Evolutionary conservation across 2,113 vertebrate genomes (phyloP).

Genomic region (Scalopus aquaticus): DNA sequence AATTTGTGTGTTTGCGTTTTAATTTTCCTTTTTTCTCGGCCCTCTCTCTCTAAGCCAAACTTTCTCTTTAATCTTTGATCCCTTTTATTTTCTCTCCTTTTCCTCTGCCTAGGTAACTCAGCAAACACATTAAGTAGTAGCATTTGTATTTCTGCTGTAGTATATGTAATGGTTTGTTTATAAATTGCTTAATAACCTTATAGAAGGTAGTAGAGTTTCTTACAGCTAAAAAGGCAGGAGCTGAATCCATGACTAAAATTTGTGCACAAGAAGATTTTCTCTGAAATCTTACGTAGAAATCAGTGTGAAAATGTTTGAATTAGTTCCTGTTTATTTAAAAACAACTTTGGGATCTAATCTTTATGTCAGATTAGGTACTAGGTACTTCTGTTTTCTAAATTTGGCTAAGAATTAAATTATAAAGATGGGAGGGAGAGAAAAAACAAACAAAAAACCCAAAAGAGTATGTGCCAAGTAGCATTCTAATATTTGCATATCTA

Average conservation of each 20-base stretch:
- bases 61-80: neutral
- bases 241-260: neutral
- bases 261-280: neutral
- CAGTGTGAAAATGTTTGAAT: neutral
- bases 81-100: neutral
- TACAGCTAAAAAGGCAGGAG: neutral
- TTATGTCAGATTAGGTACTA: neutral
- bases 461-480: neutral
- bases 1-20: neutral
- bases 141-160: neutral
- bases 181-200: neutral
- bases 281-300: neutral
- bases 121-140: neutral
- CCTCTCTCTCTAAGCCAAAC: neutral
- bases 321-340: constrained; percentile 34
- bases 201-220: neutral
- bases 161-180: neutral
- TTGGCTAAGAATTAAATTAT: constrained; percentile 9
- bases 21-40: constrained; percentile 24
- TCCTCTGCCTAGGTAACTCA: neutral
- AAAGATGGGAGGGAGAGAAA: neutral
- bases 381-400: constrained; percentile 22
- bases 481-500: neutral
- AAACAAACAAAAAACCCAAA: neutral
- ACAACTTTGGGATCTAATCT: neutral